Base-by-base conservation (phyloP, 2,113 vertebrate genomes). In the Litocranius walleri region DNA sequence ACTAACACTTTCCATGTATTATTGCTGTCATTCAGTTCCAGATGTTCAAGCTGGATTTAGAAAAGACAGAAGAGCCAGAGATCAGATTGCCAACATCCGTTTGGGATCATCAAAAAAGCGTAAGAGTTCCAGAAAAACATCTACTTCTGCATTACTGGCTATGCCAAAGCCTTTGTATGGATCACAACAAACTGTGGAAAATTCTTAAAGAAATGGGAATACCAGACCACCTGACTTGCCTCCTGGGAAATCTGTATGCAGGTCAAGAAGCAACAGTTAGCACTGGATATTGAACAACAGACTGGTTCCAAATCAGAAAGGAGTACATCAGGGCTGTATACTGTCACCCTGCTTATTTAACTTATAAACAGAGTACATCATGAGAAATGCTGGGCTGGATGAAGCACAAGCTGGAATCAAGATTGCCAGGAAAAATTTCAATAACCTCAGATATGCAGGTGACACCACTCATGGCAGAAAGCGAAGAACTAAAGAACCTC, bases 71-170 rank as follows among this genome's bases (percentile, higher is more conserved):
- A 12, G n/a, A 23, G 17, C n/a, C n/a, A 71, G 67, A 40, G n/a
- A 23, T 40, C 19, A 40, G 40, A 71, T 23, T 0, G 5, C n/a
- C 67, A 71, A 21, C 19, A 71, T 6, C 67, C 0, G 0, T 11
- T 71, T 64, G 30, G n/a, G n/a, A 40, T 71, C 67, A 71, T 71
- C 0, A 0, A 71, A 71, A 71, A 36, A 40, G 19, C 19, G 40
- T 0, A 5, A 71, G n/a, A 40, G n/a, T 40, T 23, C n/a, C n/a
- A 71, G 67, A 36, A 71, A 40, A 71, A 71, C 10, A 40, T 40
- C 19, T 71, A 40, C n/a, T 23, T 71, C n/a, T 71, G n/a, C n/a
- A 3, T 71, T 71, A 71, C 3, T 40, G n/a, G 11, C 10, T 71
- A 40, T 6, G 19, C n/a, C 67, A 71, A 71, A 40, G n/a, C 67